These are phyloP conservation scores for Alethe castanea DNA, from an alignment of 2,113 vertebrate genomes.

Conservation along the genomic window DNA sequence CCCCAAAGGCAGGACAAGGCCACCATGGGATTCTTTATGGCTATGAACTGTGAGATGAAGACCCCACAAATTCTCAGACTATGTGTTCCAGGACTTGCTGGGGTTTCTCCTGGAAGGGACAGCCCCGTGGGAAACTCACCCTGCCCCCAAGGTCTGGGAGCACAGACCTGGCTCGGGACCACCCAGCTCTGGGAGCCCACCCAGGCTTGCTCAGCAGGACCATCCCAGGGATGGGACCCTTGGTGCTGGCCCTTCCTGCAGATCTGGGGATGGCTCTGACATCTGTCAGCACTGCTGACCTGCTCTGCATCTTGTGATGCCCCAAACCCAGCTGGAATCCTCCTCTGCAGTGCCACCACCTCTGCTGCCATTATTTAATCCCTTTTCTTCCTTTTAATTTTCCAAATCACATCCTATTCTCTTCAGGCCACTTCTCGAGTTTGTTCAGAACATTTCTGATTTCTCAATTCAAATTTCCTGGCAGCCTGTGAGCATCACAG, in stretches of 20 bases:
- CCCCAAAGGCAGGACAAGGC: not conserved
- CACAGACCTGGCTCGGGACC: not conserved
- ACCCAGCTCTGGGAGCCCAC: not conserved
- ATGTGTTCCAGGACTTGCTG: not conserved
- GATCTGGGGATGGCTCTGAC: not conserved
- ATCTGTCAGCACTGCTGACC: not conserved
- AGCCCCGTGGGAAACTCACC: fast-evolving
- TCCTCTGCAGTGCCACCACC: not conserved
- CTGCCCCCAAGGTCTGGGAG: not conserved
- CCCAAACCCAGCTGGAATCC: not conserved
- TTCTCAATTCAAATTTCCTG: fast-evolving
- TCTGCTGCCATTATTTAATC: not conserved
- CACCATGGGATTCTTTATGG: not conserved
- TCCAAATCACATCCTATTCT: not conserved
- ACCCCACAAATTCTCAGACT: not conserved
- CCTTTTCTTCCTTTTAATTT: not conserved
- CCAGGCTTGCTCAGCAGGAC: not conserved
- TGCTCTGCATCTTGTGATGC: fast-evolving
- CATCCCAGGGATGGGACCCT: not conserved
- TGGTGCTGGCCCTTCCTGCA: fast-evolving
- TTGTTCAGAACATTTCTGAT: not conserved
- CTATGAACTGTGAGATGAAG: not conserved
- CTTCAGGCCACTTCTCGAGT: not conserved
- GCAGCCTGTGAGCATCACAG: not conserved
- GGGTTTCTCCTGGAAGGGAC: not conserved